Percentiles rank a stretch among this genome's conserved stretches.
Evolutionary conservation across 30 jellyfish, hydroid and myxozoan genomes (phyloP).

Genomic region (Chrysaora quinquecirrha): DNA sequence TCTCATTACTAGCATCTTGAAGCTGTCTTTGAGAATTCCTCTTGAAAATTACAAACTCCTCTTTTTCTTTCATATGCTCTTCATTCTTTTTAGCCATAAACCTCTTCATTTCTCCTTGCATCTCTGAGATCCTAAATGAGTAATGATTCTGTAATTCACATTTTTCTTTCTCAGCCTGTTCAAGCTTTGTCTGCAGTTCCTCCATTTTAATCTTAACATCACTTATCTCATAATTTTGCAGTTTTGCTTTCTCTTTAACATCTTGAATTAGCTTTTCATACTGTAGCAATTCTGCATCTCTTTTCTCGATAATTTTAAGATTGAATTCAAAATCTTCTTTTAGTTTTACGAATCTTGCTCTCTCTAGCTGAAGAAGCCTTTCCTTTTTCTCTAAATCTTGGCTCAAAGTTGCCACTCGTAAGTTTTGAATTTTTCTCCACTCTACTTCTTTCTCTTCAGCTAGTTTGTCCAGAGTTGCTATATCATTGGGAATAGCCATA

Average conservation of each 20-base stretch:
- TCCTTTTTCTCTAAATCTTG: conserved; percentile 70
- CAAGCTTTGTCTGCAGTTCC: conserved; percentile 32
- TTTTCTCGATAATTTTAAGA: conserved; percentile 59
- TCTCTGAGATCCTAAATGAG: conserved; percentile 33
- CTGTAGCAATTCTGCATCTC: conserved; percentile 77
- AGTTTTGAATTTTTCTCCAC: conserved; percentile 45
- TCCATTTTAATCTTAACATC: conserved; percentile 70
- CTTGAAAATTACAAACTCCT: conserved; percentile 60
- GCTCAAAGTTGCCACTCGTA: conserved; percentile 45
- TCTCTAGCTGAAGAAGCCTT: conserved; percentile 59
- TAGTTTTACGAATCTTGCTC: conserved; percentile 52
- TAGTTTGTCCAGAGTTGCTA: conserved; percentile 36
- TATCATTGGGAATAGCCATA: conserved; percentile 14
- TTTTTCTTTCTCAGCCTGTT: conserved; percentile 40
- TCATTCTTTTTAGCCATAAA: conserved; percentile 34
- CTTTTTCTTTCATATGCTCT: conserved; percentile 61
- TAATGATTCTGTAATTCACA: conserved; percentile 38
- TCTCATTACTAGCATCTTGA: conserved; percentile 58
- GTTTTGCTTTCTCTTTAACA: conserved; percentile 33
- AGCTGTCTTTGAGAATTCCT: conserved; percentile 48
- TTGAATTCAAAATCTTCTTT: conserved; percentile 81
- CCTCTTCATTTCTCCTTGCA: conserved; percentile 57
- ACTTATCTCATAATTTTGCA: conserved; percentile 60
- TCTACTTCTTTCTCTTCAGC: conserved; percentile 76
- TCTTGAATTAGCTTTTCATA: conserved; percentile 56